Conservation (phyloP, 2,797 vertebrate species). For the Lutjanus argentimaculatus region DNA sequence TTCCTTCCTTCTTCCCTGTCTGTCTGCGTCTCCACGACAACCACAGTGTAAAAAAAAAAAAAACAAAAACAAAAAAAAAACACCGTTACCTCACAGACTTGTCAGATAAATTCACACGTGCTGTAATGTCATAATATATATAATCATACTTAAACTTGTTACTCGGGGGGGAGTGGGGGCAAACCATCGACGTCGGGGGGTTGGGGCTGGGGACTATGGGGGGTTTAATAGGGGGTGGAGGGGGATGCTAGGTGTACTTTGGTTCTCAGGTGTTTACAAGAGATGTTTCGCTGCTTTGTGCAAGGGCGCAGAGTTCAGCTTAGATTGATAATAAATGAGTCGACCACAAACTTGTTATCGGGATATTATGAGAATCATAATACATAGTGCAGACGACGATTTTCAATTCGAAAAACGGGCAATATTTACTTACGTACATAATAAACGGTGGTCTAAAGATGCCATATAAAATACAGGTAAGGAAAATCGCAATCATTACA, state of each 20-base stretch:
- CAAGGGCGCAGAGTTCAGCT: slow-evolving; percentile 82
- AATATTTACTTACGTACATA: slow-evolving; percentile 85
- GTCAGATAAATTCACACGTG: slow-evolving; percentile 72
- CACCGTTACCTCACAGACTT: slow-evolving; percentile 67
- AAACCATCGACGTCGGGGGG: slow-evolving; percentile 40
- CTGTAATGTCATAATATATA: slow-evolving; percentile 69
- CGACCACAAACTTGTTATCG: slow-evolving; percentile 66
- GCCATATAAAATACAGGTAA: slow-evolving; percentile 88
- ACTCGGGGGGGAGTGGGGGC: slow-evolving; percentile 26
- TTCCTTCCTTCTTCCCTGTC: slow-evolving; percentile 43
- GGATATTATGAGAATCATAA: slow-evolving; percentile 75
- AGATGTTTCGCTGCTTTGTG: slow-evolving; percentile 82
- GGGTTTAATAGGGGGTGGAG: slow-evolving; percentile 30
- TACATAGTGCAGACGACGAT: slow-evolving; percentile 79
- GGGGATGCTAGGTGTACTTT: slow-evolving; percentile 79
- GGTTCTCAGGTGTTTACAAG: slow-evolving; percentile 81
- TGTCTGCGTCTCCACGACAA: slow-evolving; percentile 67
- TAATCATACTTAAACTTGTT: slow-evolving; percentile 61
- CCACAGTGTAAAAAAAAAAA: slow-evolving; percentile 34
- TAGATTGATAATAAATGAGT: slow-evolving; percentile 58
- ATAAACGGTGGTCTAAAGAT: slow-evolving; percentile 87
- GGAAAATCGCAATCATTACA: slow-evolving; percentile 88
- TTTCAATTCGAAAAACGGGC: slow-evolving; percentile 76
- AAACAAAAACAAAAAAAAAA: slow-evolving; percentile 16
- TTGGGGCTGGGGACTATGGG: slow-evolving; percentile 1